Conservation (phyloP, 2,797 vertebrate genomes). For the Semaprochilodus insignis region DNA sequence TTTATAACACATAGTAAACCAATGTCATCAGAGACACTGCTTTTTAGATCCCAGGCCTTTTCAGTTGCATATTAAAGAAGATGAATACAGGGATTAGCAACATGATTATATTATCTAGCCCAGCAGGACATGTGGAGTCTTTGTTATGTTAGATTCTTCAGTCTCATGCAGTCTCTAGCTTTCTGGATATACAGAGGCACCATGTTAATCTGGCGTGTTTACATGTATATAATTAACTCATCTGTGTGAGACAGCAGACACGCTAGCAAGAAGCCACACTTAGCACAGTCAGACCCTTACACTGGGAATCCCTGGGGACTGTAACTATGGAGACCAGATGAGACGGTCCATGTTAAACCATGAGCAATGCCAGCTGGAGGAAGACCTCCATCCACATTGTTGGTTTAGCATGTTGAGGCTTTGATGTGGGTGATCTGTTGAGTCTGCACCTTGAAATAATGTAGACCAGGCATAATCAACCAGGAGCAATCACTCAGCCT, state of each 20-base stretch:
- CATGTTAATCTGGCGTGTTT: constrained; percentile 1
- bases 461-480: too few species aligned
- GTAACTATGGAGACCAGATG: constrained; percentile 40
- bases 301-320: constrained; percentile 20
- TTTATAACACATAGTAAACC: background rate
- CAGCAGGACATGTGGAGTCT: background rate
- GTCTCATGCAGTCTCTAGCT: background rate
- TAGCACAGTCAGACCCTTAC: constrained; percentile 29
- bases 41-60: background rate
- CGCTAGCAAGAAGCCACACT: constrained; percentile 8
- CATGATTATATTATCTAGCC: background rate
- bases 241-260: constrained; percentile 15
- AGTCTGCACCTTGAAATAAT: too few species aligned
- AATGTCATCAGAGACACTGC: background rate
- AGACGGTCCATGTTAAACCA: constrained; percentile 11
- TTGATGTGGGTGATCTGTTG: background rate
- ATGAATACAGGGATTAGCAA: background rate
- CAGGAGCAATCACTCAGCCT: too few species aligned
- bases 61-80: background rate
- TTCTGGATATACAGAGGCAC: background rate
- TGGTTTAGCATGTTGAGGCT: constrained; percentile 5
- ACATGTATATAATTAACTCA: constrained; percentile 27
- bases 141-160: background rate
- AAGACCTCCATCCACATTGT: constrained; percentile 4
- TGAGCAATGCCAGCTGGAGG: background rate